A percentile compares a stretch with the other conserved stretches of the same genome.
Conservation (phyloP, 2,113 vertebrate species). For the Lophochroa leadbeateri region DNA sequence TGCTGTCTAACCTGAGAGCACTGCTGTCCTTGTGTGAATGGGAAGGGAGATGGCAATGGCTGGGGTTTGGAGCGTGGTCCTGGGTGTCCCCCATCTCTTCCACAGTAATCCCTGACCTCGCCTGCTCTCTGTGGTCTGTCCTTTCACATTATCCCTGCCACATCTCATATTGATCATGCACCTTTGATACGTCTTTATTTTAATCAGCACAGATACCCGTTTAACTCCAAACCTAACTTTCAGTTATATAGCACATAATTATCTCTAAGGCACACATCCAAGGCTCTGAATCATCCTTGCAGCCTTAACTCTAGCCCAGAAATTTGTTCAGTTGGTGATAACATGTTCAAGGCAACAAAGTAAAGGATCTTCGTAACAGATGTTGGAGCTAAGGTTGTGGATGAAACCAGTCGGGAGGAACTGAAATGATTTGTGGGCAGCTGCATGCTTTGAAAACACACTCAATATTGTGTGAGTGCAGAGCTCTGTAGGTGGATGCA, state of each 20-base stretch:
- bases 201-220: neutral
- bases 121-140: neutral
- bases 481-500: neutral
- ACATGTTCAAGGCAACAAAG: neutral
- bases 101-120: neutral
- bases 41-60: rapidly evolving
- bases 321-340: constrained; percentile 22
- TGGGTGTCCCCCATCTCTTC: neutral
- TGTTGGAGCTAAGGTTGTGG: neutral
- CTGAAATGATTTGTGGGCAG: neutral
- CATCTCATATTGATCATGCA: neutral
- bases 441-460: neutral
- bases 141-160: neutral
- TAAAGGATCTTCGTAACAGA: neutral
- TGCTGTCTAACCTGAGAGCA: neutral
- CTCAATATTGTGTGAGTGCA: neutral
- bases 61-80: neutral
- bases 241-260: neutral
- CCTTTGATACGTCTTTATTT: neutral
- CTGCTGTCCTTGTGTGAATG: neutral
- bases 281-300: constrained; percentile 37
- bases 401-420: neutral
- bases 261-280: constrained; percentile 2
- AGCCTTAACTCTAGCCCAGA: constrained; percentile 10
- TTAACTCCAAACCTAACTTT: constrained; percentile 3